phyloP scores from a whole-genome alignment of 1,140 invertebrate genomes.

The Pseudomyrmex gracilis region DNA sequence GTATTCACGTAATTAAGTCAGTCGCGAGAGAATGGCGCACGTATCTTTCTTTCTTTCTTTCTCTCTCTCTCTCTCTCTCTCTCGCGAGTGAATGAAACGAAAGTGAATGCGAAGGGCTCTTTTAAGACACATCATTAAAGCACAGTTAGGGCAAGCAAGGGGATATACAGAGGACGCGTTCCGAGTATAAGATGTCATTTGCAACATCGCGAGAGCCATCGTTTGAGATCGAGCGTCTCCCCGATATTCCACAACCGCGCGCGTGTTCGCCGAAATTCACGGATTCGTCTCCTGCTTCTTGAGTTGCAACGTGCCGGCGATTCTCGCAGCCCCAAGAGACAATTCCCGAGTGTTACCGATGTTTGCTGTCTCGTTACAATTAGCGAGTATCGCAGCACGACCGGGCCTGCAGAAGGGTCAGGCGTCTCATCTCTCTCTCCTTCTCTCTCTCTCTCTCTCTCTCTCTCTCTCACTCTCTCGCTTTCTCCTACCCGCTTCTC shows the following conservation, averaged over 20 bases:
- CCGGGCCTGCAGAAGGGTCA: conserved; percentile 44
- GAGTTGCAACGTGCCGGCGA: not conserved
- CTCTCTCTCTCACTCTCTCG: conserved; percentile 6
- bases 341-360: conserved; percentile 10
- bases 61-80: no score
- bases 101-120: not conserved
- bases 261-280: conserved; percentile 2
- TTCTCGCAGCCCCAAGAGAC: conserved; percentile 13
- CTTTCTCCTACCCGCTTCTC: not conserved
- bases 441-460: not conserved
- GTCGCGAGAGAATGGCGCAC: not conserved
- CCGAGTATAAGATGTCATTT: not conserved
- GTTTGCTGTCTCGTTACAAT: conserved; percentile 61
- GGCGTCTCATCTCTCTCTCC: conserved; percentile 4
- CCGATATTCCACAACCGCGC: not conserved
- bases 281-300: conserved; percentile 35
- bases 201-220: not conserved
- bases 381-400: conserved; percentile 55
- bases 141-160: not conserved
- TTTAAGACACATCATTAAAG: not conserved
- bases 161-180: not conserved
- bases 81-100: no score
- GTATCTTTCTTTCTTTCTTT: not conserved
- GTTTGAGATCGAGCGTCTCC: not conserved
- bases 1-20: conserved; percentile 28